Percentiles rank a stretch among this genome's conserved stretches.
Evolutionary conservation across 2,797 vertebrate genomes (phyloP).

Genomic region (Lacerta agilis): DNA sequence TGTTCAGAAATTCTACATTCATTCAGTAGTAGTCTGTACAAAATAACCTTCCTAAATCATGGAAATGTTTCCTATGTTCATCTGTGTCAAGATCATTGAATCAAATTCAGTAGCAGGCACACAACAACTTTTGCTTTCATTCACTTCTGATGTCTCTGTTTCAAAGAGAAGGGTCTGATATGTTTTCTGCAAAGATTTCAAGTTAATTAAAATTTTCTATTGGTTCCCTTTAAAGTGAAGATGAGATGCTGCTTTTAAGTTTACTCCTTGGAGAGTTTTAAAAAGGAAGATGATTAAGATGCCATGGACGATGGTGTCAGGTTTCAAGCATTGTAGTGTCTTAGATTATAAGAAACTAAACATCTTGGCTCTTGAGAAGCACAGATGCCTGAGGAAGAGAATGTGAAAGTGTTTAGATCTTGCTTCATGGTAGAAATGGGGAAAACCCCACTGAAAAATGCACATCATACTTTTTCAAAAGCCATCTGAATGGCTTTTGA

Average conservation of each 20-base stretch:
- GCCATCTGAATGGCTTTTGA: background rate
- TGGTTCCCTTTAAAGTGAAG: background rate
- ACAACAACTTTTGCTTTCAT: background rate
- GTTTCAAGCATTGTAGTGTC: constrained; percentile 16
- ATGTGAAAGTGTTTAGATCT: constrained; percentile 26
- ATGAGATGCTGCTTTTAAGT: background rate
- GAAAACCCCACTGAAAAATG: background rate
- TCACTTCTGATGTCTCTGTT: background rate
- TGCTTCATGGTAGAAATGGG: constrained; percentile 29
- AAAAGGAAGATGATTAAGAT: background rate
- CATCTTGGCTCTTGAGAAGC: constrained; percentile 15
- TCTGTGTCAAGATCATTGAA: background rate
- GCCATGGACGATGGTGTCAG: constrained; percentile 22
- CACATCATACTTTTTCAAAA: constrained; percentile 22
- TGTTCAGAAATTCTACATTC: background rate
- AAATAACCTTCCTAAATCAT: background rate
- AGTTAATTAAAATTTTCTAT: background rate
- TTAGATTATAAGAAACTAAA: background rate
- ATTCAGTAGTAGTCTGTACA: background rate
- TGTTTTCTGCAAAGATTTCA: background rate
- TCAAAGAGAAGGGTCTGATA: background rate
- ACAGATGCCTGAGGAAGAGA: background rate
- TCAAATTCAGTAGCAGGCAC: background rate
- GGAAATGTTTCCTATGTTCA: background rate
- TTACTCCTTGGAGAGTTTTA: background rate